Base-by-base conservation (phyloP, 2,113 vertebrate species). In the Chascanopsetta lugubris region DNA sequence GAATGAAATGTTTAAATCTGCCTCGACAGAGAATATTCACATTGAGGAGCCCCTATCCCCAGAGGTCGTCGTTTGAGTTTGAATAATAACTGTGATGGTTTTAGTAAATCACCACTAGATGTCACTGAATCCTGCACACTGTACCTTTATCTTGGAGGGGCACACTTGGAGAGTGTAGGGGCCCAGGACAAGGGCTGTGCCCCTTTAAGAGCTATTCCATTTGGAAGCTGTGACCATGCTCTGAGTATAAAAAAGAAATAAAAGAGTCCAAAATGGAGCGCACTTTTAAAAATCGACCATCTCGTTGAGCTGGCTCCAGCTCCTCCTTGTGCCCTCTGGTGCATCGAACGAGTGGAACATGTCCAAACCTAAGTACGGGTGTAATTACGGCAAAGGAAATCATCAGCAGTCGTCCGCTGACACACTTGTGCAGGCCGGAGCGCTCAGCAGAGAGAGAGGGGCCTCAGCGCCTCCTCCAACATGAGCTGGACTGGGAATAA, bases 331-430 rank as follows among this genome's bases (percentile, higher is more conserved):
- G 24, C 48, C 34, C 25, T 60, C 34, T 67, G 66, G 53, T 60
- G 51, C 50, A 42, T 67, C 22, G 20, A 71, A 63, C 3, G 3
- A 45, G 42, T 62, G 48, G 25, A 47, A 66, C 38, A 49, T 34
- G 34, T 63, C 63, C 51, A 51, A 64, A 48, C 29, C 22, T 32
- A 68, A 32, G 25, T 34, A 18, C 48, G 30, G 9, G 30, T 78
- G 47, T 72, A 51, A 80, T 73, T 71, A 69, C 18, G 69, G 34
- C 18, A 70, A 57, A 68, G 36, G 5, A 50, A 60, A 63, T 69
- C 36, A 69, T 49, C 38, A 69, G 42, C 36, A 30, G 60, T 68
- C 47, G 51, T 67, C 32, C 27, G 20, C 40, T 47, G 53, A 64
- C 63, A 69, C 66, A 49, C 61, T 70, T 65, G 21, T 66, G 11